These are phyloP conservation scores for Nomada flava DNA, from an alignment of 2,888 invertebrate genomes.

Conservation along the genomic window DNA sequence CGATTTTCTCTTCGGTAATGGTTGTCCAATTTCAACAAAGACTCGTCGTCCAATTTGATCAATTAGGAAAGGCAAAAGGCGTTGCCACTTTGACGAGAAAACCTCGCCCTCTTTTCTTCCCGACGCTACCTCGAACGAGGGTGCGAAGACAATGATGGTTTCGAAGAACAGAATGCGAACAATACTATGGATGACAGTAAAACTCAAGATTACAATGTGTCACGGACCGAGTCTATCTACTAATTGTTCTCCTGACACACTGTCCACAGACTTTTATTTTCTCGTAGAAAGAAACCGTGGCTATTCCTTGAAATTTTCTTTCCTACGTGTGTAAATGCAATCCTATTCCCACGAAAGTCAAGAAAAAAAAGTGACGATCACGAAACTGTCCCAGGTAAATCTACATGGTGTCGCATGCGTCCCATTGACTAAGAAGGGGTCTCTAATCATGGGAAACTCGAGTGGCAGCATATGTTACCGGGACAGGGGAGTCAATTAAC, in stretches of 20 bases:
- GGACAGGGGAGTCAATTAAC: conserved; percentile 74
- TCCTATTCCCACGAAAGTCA: not conserved
- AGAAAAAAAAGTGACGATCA: not conserved
- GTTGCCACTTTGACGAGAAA: conserved; percentile 59
- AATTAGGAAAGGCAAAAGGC: conserved; percentile 57
- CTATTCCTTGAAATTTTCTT: not conserved
- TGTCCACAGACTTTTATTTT: not conserved
- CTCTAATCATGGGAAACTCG: conserved; percentile 76
- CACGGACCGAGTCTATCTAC: conserved; percentile 60
- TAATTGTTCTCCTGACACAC: conserved; percentile 69
- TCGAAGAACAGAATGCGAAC: conserved; percentile 56
- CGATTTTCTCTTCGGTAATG: conserved; percentile 28
- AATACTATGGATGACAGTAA: conserved; percentile 57
- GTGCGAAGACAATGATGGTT: conserved; percentile 71
- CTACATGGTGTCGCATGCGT: conserved; percentile 18
- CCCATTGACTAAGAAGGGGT: conserved; percentile 11
- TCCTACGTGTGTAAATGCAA: too few species aligned
- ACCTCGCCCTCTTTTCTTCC: conserved; percentile 56
- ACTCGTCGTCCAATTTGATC: conserved; percentile 60
- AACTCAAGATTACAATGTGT: conserved; percentile 56
- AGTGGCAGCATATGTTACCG: conserved; percentile 76
- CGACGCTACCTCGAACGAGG: conserved; percentile 50
- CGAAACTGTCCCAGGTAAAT: conserved; percentile 15
- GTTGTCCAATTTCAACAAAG: conserved; percentile 42
- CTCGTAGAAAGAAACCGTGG: not conserved